These are phyloP conservation scores for Epinephelus cyanopodus DNA, from an alignment of 2,113 vertebrate genomes.

Conservation along the genomic window DNA sequence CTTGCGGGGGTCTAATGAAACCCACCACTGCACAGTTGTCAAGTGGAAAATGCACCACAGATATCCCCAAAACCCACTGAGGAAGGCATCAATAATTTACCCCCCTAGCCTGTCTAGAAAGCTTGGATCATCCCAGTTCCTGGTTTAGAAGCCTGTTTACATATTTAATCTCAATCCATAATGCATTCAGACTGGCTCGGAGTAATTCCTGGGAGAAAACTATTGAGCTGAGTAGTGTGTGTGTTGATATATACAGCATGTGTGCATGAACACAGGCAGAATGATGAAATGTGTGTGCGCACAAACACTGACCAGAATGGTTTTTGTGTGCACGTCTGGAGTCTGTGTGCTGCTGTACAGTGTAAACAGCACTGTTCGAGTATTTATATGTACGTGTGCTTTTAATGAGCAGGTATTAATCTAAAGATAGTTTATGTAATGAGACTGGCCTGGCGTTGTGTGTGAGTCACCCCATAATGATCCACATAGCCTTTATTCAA, in stretches of 20 bases:
- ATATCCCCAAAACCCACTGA: constrained; percentile 23
- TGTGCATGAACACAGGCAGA: constrained; percentile 4
- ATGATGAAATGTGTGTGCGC: constrained; percentile 8
- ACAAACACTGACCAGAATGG: constrained; percentile 3
- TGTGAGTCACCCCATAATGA: constrained; percentile 85
- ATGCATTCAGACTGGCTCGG: constrained; percentile 47
- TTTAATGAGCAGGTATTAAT: constrained; percentile 21
- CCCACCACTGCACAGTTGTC: constrained; percentile 9
- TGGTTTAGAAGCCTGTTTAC: constrained; percentile 62
- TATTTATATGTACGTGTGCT: not conserved
- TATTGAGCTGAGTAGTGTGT: constrained; percentile 4
- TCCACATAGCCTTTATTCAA: constrained; percentile 78
- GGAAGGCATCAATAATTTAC: constrained; percentile 69
- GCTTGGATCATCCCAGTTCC: constrained; percentile 54
- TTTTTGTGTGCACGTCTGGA: not conserved
- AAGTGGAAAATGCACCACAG: constrained; percentile 35
- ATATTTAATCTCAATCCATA: constrained; percentile 72
- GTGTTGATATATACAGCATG: constrained; percentile 19
- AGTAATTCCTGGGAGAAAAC: constrained; percentile 49
- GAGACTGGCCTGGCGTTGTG: constrained; percentile 45
- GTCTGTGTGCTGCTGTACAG: not conserved
- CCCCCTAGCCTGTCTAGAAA: constrained; percentile 42
- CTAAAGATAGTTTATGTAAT: constrained; percentile 50
- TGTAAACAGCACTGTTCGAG: not conserved
- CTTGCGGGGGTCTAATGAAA: constrained; percentile 39